Conservation (phyloP, 2,113 vertebrate species). For the Capricornis sumatraensis region DNA sequence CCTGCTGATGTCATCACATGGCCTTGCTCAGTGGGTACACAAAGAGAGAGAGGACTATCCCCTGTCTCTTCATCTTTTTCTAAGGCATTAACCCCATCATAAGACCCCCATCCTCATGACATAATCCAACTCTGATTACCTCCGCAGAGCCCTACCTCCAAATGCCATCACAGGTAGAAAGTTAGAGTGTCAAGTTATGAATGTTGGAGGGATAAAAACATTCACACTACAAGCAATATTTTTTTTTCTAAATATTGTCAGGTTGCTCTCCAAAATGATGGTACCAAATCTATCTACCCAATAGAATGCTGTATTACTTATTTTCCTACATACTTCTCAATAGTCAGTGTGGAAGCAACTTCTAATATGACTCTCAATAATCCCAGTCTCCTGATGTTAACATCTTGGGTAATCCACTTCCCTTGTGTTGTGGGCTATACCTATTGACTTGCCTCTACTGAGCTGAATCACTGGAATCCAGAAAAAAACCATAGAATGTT, state of each 20-base stretch:
- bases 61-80: neutral
- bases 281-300: neutral
- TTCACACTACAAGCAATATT: neutral
- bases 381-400: neutral
- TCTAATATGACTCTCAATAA: neutral
- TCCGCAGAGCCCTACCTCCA: neutral
- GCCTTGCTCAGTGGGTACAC: neutral
- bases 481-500: neutral
- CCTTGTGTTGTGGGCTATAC: neutral
- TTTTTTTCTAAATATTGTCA: neutral
- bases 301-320: neutral
- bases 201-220: neutral
- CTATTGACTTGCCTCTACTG: neutral
- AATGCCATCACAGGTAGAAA: neutral
- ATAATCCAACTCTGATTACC: neutral
- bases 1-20: neutral
- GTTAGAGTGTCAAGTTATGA: neutral
- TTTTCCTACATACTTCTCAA: neutral
- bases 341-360: neutral
- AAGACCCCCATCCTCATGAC: neutral
- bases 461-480: neutral
- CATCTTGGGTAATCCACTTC: neutral
- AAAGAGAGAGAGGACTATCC: neutral
- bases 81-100: neutral
- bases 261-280: neutral